Conservation (phyloP, 1,140 invertebrate genomes). For the Pseudomyrmex flavicornis region DNA sequence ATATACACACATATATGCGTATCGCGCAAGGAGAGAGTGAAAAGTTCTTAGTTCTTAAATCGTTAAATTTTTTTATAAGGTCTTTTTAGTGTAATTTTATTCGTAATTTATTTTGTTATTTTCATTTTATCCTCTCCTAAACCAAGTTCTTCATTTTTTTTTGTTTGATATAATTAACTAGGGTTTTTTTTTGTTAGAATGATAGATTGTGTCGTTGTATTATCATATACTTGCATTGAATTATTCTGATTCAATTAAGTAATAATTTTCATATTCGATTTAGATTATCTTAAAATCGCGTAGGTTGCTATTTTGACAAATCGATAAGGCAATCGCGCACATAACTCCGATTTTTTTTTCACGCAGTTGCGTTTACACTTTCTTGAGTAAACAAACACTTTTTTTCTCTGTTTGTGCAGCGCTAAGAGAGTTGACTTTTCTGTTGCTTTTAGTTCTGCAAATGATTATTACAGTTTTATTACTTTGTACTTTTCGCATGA, state of each 20-base stretch:
- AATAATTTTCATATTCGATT: not conserved
- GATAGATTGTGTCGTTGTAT: not conserved
- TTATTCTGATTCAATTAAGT: not conserved
- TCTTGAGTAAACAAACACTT: not conserved
- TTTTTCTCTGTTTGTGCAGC: no score
- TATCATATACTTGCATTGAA: slow-evolving; percentile 4
- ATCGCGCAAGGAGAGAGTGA: slow-evolving; percentile 3
- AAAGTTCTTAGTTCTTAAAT: slow-evolving; percentile 33
- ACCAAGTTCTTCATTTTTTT: slow-evolving; percentile 25
- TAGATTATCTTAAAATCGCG: not conserved
- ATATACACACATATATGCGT: slow-evolving; percentile 49
- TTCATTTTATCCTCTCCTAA: slow-evolving; percentile 38
- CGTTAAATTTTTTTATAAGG: slow-evolving; percentile 20
- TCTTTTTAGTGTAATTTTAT: slow-evolving; percentile 42
- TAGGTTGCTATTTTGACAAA: slow-evolving; percentile 17
- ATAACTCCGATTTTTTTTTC: not conserved
- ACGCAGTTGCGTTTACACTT: no score
- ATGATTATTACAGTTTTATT: slow-evolving; percentile 27
- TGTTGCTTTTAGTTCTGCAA: slow-evolving; percentile 28
- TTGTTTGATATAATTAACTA: slow-evolving; percentile 22
- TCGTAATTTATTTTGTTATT: slow-evolving; percentile 15
- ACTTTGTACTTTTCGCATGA: slow-evolving; percentile 34
- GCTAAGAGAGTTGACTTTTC: not conserved
- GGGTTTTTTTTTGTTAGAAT: not conserved
- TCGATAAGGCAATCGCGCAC: not conserved